These are phyloP conservation scores for Drosophila pseudotakahashii DNA, from an alignment of 2,888 invertebrate species.

Conservation along the genomic window DNA sequence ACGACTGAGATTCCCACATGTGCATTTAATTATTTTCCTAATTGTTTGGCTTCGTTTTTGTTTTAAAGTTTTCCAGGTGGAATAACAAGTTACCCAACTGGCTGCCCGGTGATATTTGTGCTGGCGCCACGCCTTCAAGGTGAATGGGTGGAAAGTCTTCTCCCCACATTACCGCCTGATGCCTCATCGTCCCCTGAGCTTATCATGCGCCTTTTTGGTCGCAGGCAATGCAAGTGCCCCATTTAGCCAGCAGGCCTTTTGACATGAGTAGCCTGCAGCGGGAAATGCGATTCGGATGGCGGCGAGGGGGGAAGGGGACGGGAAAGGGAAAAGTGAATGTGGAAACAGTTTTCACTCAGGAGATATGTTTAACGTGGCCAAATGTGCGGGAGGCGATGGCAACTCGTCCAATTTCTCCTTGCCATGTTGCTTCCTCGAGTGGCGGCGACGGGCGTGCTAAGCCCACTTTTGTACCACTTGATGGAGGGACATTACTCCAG, in stretches of 20 bases:
- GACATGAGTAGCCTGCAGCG: constrained; percentile 41
- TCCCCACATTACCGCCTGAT: background rate
- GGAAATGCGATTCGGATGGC: background rate
- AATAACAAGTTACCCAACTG: constrained; percentile 4
- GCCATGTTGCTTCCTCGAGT: constrained; percentile 42
- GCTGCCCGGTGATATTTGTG: background rate
- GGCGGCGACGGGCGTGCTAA: constrained; percentile 46
- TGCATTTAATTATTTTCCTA: constrained; percentile 8
- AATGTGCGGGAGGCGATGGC: constrained; percentile 53
- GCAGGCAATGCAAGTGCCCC: constrained; percentile 56
- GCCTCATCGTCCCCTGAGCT: background rate
- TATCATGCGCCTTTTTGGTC: constrained; percentile 35
- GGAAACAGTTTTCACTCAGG: constrained; percentile 70
- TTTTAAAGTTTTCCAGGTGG: constrained; percentile 5
- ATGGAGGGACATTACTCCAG: constrained; percentile 35
- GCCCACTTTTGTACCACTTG: constrained; percentile 71
- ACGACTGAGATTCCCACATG: background rate
- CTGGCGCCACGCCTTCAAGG: constrained; percentile 14
- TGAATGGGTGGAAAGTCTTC: background rate
- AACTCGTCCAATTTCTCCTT: constrained; percentile 47
- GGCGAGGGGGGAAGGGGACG: background rate
- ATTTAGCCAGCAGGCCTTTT: constrained; percentile 63
- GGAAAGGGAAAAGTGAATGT: constrained; percentile 28
- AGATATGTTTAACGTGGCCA: constrained; percentile 68
- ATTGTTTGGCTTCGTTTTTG: background rate